phyloP scores from a whole-genome alignment of 2,113 vertebrate species.

The Aegithalos caudatus region DNA sequence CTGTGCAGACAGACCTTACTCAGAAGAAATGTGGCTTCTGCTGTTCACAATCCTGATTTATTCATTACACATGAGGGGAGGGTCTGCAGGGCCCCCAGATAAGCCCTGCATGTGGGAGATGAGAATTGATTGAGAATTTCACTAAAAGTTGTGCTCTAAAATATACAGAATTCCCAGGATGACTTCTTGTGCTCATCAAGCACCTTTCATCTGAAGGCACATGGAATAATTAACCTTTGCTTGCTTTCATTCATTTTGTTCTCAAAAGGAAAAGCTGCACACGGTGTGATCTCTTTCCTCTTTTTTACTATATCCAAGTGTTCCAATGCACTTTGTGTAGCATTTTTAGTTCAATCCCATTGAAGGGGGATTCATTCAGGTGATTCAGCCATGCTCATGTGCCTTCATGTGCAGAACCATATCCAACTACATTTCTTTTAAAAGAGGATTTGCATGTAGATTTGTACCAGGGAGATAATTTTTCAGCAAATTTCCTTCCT shows the following conservation, averaged over 20 bases:
- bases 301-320: not conserved
- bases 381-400: not conserved
- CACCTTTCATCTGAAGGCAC: not conserved
- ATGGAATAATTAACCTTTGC: not conserved
- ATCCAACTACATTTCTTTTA: not conserved
- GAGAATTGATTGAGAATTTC: not conserved
- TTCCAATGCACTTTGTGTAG: not conserved
- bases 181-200: not conserved
- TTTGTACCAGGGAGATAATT: not conserved
- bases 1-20: slow-evolving; percentile 15
- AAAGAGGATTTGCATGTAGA: not conserved
- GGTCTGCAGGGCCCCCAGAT: not conserved
- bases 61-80: not conserved
- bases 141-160: not conserved
- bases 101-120: not conserved
- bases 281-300: not conserved
- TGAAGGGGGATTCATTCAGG: not conserved
- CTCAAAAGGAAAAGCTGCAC: not conserved
- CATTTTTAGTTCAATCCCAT: not conserved
- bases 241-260: not conserved
- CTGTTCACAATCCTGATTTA: not conserved
- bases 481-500: not conserved
- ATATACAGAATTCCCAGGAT: not conserved
- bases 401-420: not conserved
- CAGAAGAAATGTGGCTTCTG: slow-evolving; percentile 18